Conservation (phyloP, 2,113 vertebrate genomes). For the Rhea americana region DNA sequence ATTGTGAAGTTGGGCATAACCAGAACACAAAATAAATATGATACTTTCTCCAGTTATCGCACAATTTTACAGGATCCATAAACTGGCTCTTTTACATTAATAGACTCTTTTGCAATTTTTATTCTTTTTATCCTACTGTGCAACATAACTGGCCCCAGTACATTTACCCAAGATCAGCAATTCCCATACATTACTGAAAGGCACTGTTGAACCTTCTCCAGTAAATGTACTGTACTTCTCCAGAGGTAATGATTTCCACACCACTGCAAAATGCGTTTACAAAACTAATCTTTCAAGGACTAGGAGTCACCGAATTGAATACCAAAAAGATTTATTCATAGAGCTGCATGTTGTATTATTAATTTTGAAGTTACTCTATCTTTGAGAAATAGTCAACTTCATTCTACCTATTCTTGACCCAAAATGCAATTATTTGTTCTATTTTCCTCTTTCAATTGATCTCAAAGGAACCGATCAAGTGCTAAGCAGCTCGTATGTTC, state of each 20-base stretch:
- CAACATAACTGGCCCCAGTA: neutral
- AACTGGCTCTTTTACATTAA: neutral
- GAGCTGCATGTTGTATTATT: neutral
- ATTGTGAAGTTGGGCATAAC: neutral
- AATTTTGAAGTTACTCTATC: neutral
- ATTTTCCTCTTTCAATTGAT: neutral
- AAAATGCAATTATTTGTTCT: slow-evolving; percentile 2
- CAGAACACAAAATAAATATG: neutral
- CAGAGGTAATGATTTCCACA: slow-evolving; percentile 21
- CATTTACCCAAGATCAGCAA: slow-evolving; percentile 16
- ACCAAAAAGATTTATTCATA: slow-evolving; percentile 15
- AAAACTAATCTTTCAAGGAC: slow-evolving; percentile 24
- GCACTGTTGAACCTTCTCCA: neutral
- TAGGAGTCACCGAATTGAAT: neutral
- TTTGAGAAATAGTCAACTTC: neutral
- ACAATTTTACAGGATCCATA: neutral
- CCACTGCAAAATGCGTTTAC: neutral
- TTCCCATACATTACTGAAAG: neutral
- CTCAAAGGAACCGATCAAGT: neutral
- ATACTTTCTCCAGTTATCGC: neutral
- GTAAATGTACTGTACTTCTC: neutral
- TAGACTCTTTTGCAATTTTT: neutral
- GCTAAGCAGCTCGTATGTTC: neutral
- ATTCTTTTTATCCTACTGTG: neutral
- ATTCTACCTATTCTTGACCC: neutral